Conservation (phyloP, 2,888 invertebrate genomes). For the Theretra japonica region DNA sequence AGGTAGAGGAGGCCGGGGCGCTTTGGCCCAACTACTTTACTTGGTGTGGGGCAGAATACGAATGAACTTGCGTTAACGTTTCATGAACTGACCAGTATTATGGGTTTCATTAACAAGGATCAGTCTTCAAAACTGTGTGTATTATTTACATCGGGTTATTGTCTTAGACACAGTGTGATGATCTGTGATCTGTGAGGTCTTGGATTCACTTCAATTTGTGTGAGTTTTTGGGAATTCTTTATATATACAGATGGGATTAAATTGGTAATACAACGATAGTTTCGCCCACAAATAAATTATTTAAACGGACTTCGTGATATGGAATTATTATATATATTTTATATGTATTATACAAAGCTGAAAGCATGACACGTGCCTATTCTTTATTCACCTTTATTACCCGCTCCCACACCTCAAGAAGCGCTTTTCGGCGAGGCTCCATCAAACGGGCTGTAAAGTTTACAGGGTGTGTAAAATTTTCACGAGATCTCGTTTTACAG, state of each 20-base stretch:
- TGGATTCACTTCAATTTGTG: no score
- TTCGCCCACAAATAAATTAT: no score
- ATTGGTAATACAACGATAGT: no score
- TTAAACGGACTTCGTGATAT: no score
- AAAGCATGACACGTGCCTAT: background rate
- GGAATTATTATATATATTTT: no score
- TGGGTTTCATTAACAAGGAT: background rate
- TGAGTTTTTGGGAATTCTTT: no score
- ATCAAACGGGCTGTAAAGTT: slow-evolving; percentile 40
- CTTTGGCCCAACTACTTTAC: slow-evolving; percentile 19
- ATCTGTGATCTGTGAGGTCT: no score
- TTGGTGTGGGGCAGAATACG: slow-evolving; percentile 39
- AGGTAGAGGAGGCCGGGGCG: slow-evolving; percentile 10
- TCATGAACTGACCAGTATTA: background rate
- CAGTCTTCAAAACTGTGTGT: background rate
- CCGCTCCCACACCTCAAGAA: background rate
- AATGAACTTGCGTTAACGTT: slow-evolving; percentile 23
- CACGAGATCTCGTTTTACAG: slow-evolving; percentile 39
- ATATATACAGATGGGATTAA: no score
- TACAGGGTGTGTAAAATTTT: slow-evolving; percentile 46
- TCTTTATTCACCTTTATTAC: slow-evolving; percentile 2
- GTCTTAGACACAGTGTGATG: no score
- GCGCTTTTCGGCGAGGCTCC: background rate
- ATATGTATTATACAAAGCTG: no score
- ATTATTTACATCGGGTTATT: no score